phyloP scores from a whole-genome alignment of 2,888 invertebrate genomes.

The Rhimphoctona megacephalus region DNA sequence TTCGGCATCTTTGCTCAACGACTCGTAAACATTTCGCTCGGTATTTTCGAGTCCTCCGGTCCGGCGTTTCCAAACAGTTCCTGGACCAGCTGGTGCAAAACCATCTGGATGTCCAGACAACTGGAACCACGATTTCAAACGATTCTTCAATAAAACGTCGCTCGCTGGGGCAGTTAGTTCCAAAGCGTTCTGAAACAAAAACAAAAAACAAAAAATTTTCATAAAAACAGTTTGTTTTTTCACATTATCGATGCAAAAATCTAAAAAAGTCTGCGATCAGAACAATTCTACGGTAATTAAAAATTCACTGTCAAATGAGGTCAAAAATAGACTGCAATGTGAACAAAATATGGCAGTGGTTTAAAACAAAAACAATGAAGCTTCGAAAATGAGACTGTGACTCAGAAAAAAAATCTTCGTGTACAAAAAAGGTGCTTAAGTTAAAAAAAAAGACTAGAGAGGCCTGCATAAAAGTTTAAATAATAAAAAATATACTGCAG shows the following conservation, averaged over 20 bases:
- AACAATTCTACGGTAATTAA: background rate
- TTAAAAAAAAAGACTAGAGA: background rate
- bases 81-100: slow-evolving; percentile 96
- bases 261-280: background rate
- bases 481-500: background rate
- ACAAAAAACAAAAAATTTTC: background rate
- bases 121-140: slow-evolving; percentile 92
- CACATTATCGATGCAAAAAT: too few relatives aligned
- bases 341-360: too few relatives aligned
- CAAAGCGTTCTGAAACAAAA: slow-evolving; percentile 91
- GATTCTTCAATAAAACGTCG: slow-evolving; percentile 92
- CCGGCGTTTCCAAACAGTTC: slow-evolving; percentile 97
- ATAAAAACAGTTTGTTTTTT: background rate
- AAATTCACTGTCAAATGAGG: background rate
- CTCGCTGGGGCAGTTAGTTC: slow-evolving; percentile 96
- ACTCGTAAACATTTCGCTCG: slow-evolving; percentile 92
- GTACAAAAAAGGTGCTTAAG: background rate
- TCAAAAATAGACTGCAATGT: too few relatives aligned
- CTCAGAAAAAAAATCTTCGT: background rate
- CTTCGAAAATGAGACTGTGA: background rate
- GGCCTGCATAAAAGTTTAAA: background rate
- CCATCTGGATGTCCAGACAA: slow-evolving; percentile 97
- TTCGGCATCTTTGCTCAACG: slow-evolving; percentile 90
- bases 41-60: slow-evolving; percentile 89
- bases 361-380: background rate